Conservation (phyloP, 2,888 invertebrate genomes). For the Taenaris catops region DNA sequence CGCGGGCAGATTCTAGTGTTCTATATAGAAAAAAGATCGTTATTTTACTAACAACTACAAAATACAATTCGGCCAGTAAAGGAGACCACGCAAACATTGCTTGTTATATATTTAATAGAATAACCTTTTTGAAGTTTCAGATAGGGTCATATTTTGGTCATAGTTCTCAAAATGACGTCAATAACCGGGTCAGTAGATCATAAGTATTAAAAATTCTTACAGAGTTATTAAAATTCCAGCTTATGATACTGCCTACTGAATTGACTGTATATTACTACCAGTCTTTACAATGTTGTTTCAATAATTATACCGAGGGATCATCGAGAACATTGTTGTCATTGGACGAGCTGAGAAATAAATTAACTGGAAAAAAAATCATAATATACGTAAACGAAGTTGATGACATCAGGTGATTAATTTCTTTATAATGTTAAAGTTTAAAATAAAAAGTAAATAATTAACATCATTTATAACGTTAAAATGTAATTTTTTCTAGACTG, state of each 20-base stretch:
- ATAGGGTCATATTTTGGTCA: no score
- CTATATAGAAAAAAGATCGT: no score
- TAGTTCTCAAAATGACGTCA: no score
- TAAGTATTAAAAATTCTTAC: no score
- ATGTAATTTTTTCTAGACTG: constrained; percentile 81
- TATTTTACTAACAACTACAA: no score
- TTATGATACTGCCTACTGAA: constrained; percentile 74
- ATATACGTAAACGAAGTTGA: constrained; percentile 58
- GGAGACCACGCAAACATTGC: no score
- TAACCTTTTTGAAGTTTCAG: no score
- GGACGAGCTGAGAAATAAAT: constrained; percentile 70
- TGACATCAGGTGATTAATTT: constrained; percentile 58
- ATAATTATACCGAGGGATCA: constrained; percentile 64
- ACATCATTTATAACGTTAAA: not conserved
- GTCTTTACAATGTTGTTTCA: constrained; percentile 65
- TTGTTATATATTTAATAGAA: no score
- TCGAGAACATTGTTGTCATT: constrained; percentile 52
- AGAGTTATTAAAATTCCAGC: constrained; percentile 47
- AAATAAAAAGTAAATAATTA: no score
- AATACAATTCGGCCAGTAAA: no score
- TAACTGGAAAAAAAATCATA: constrained; percentile 59
- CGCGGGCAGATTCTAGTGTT: no score
- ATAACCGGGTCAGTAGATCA: no score
- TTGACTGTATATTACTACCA: constrained; percentile 72
- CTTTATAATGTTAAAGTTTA: not conserved